These are phyloP conservation scores for Menidia beryllina DNA, from an alignment of 2,113 vertebrate species.

Conservation along the genomic window DNA sequence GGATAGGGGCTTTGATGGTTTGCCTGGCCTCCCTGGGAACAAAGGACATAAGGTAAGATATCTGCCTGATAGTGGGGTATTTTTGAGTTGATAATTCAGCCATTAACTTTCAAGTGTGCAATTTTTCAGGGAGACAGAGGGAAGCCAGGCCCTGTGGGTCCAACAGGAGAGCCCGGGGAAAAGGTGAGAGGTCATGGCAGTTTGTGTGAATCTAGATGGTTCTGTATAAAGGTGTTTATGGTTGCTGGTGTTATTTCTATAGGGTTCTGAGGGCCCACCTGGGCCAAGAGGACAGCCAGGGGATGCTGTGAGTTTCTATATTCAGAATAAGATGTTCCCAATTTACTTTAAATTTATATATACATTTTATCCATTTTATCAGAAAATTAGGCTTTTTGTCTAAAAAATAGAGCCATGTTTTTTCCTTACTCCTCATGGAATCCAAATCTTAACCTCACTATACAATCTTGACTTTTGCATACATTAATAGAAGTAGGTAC, in stretches of 20 bases:
- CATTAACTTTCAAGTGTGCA: neutral
- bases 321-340: too few species aligned
- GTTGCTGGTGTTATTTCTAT: neutral
- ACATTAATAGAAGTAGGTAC: neutral
- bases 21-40: constrained; percentile 89
- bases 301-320: constrained; percentile 81
- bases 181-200: constrained; percentile 74
- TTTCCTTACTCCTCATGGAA: too few species aligned
- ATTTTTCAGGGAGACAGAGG: constrained; percentile 75
- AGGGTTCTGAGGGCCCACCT: constrained; percentile 79
- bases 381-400: too few species aligned
- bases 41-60: constrained; percentile 80
- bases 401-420: neutral
- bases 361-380: too few species aligned
- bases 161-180: constrained; percentile 84
- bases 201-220: neutral
- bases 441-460: too few species aligned
- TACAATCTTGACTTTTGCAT: neutral
- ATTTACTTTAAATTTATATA: constrained; percentile 7
- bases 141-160: constrained; percentile 73
- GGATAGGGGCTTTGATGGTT: constrained; percentile 94
- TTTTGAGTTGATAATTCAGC: neutral
- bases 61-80: neutral
- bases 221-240: constrained; percentile 5
- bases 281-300: constrained; percentile 83